A percentile compares a stretch with the other conserved stretches of the same genome.
phyloP scores from a whole-genome alignment of 2,888 invertebrate genomes.

The Trypoxylon attenuatum region DNA sequence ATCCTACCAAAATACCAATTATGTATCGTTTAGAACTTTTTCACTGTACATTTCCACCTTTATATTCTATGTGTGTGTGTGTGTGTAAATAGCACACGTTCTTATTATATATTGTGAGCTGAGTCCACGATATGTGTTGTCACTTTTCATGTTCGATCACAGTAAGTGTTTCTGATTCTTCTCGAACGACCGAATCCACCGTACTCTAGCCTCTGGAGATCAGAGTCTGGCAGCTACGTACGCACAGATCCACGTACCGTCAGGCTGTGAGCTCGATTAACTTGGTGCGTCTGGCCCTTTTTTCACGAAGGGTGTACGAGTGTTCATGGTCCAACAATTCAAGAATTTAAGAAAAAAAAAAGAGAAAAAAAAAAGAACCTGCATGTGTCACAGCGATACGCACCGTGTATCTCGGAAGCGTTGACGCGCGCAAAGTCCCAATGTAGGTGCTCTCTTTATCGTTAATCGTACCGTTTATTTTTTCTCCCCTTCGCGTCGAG shows the following conservation, averaged over 20 bases:
- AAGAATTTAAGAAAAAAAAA: slow-evolving; percentile 33
- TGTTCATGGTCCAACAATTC: slow-evolving; percentile 24
- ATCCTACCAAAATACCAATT: background rate
- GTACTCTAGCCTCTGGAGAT: slow-evolving; percentile 23
- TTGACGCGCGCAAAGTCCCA: slow-evolving; percentile 48
- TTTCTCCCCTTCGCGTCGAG: slow-evolving; percentile 14
- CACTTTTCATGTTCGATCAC: background rate
- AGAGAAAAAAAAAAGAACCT: slow-evolving; percentile 42
- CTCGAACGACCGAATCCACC: slow-evolving; percentile 23
- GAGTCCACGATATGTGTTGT: too few relatives aligned
- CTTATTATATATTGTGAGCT: background rate
- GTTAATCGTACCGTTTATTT: slow-evolving; percentile 31
- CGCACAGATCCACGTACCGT: slow-evolving; percentile 16
- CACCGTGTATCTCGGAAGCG: slow-evolving; percentile 61
- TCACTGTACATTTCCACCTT: background rate
- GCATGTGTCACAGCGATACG: slow-evolving; percentile 56
- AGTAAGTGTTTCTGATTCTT: slow-evolving; percentile 30
- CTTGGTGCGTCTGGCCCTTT: slow-evolving; percentile 24
- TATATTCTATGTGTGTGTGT: background rate
- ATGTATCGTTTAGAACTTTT: background rate
- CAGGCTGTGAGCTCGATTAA: slow-evolving; percentile 32
- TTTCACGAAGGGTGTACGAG: slow-evolving; percentile 24
- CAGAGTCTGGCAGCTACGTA: slow-evolving; percentile 30
- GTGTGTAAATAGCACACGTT: background rate
- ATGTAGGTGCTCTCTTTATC: slow-evolving; percentile 42